These are phyloP conservation scores for Silurus lanzhouensis DNA, from an alignment of 2,797 vertebrate genomes.

Conservation along the genomic window DNA sequence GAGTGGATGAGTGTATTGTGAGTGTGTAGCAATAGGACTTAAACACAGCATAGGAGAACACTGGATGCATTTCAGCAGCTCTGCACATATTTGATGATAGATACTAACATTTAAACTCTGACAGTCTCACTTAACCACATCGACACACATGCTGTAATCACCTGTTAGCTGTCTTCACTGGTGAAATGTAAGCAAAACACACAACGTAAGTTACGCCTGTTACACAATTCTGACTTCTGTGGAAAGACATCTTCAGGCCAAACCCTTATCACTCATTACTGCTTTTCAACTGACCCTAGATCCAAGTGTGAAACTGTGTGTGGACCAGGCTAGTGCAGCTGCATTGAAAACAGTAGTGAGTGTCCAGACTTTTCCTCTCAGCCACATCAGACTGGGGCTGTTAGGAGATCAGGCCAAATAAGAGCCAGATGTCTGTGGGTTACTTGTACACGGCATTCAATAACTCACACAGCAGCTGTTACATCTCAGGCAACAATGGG, in stretches of 20 bases:
- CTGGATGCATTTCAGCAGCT: constrained; percentile 3
- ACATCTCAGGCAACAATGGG: constrained; percentile 63
- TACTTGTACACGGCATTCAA: constrained; percentile 62
- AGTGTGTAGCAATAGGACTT: neutral
- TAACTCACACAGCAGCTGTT: constrained; percentile 61
- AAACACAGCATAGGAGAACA: neutral
- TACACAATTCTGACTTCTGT: constrained; percentile 24
- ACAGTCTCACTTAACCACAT: constrained; percentile 8
- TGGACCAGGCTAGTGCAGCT: constrained; percentile 49
- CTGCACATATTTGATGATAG: neutral
- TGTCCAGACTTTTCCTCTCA: constrained; percentile 59
- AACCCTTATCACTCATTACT: constrained; percentile 34
- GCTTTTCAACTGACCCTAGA: constrained; percentile 32
- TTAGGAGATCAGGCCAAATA: constrained; percentile 60
- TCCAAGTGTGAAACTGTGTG: constrained; percentile 31
- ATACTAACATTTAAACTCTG: neutral
- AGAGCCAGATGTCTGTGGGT: constrained; percentile 63
- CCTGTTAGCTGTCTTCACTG: neutral
- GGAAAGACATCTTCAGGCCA: constrained; percentile 9
- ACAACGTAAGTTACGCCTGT: constrained; percentile 1
- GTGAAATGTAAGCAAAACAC: neutral
- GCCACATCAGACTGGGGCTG: constrained; percentile 56
- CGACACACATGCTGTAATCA: neutral
- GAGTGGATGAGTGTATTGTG: neutral
- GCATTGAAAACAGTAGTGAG: constrained; percentile 58